Base-by-base conservation (phyloP, 2,113 vertebrate genomes). In the Pipra filicauda region DNA sequence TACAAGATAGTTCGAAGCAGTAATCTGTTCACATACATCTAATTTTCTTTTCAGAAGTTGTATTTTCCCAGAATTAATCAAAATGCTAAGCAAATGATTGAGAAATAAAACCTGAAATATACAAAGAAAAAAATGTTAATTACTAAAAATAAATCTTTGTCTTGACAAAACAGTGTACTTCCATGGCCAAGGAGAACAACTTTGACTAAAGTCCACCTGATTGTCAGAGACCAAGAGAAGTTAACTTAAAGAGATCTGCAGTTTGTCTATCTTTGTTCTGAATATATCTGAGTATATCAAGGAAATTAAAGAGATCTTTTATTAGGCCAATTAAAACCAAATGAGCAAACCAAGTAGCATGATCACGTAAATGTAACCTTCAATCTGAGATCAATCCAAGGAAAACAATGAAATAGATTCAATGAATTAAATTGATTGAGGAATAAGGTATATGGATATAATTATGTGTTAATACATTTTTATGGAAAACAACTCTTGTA, bases 91-190 rank as follows among this genome's bases (percentile, higher is more conserved):
- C 52, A 88, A 89, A 78, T 33, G 3, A 43, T 3, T 66, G 31
- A 65, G 65, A 72, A 85, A 48, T 18, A 72, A 91, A 91, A 23
- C 8, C 15, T 79, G 44, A 49, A 89, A 79, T 73, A 86, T 46
- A 12, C 3, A 61, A 70, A 77, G 2, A 17, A 46, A 35, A 49
- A 46, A 33, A 7, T 0, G 0, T 49, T 18, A 2, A 17, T 37
- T 67, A 43, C 49, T 70, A 76, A 37, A 83, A 88, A 70, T 22
- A 4, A 49, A 37, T 37, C 3, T 44, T 70, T 54, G 1, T 57
- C 54, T 23, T 48, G 28, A 21, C 5, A 58, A 85, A 73, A 62
- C 5, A 58, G 6, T 4, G 1, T 73, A 37, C 8, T 83, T 85
- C 51, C 27, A 26, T 33, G 15, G 6, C 9, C 27, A 76, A 58